phyloP scores from a whole-genome alignment of 1,140 invertebrate species.

The Leptinotarsa undecemlineata region DNA sequence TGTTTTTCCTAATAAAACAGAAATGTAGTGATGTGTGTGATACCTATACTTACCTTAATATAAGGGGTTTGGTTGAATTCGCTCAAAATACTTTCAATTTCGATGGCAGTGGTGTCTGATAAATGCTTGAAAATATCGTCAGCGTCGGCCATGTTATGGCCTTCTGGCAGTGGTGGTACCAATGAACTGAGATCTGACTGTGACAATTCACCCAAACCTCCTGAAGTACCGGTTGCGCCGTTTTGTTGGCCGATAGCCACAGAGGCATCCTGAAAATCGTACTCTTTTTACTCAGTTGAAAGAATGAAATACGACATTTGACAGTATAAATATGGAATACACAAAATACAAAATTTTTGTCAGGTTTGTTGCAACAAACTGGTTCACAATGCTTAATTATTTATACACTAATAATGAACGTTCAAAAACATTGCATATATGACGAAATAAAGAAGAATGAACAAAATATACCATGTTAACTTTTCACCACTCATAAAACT shows the following conservation, averaged over 20 bases:
- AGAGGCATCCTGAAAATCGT: constrained; percentile 54
- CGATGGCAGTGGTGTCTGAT: constrained; percentile 67
- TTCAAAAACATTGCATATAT: no score
- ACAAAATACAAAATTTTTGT: no score
- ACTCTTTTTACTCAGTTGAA: no score
- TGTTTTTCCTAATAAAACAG: not conserved
- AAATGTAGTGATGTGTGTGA: no score
- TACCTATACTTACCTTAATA: constrained; percentile 56
- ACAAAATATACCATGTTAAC: no score
- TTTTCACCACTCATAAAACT: no score
- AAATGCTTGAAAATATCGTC: constrained; percentile 75
- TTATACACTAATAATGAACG: no score
- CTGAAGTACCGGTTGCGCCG: constrained; percentile 43
- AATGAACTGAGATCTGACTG: constrained; percentile 70
- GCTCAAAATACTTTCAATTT: constrained; percentile 61
- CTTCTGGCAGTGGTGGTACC: constrained; percentile 60
- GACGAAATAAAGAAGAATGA: no score
- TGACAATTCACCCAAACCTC: constrained; percentile 63
- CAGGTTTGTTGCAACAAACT: no score
- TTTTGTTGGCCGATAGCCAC: constrained; percentile 53
- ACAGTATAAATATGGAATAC: no score
- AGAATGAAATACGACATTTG: no score
- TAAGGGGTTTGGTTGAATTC: constrained; percentile 58
- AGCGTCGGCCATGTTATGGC: constrained; percentile 62
- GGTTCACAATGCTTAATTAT: no score